These are phyloP conservation scores for Coregonus suidteri DNA, from an alignment of 2,797 vertebrate genomes.

Conservation along the genomic window DNA sequence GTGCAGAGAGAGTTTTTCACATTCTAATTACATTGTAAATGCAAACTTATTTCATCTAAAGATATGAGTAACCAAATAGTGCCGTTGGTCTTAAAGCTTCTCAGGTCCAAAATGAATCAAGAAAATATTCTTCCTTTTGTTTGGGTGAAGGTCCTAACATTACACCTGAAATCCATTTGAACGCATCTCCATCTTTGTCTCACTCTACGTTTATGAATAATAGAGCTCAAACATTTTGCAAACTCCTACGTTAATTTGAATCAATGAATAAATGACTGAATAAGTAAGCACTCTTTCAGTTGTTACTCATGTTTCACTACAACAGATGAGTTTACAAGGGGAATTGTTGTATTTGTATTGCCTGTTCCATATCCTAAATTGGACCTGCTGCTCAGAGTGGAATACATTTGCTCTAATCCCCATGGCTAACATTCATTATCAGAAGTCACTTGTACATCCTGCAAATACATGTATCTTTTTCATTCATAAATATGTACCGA, in stretches of 20 bases:
- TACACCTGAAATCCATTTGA: neutral
- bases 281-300: neutral
- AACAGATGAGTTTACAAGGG: constrained; percentile 9
- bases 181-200: neutral
- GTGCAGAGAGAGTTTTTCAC: no score
- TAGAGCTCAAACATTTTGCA: neutral
- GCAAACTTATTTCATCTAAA: no score
- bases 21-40: no score
- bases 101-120: no score
- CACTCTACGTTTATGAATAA: neutral
- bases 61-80: no score
- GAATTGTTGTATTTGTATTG: constrained; percentile 12
- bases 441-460: constrained; percentile 16
- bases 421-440: neutral
- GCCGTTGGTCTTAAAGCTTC: no score
- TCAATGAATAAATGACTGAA: constrained; percentile 1
- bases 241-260: neutral
- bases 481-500: constrained; percentile 4
- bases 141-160: no score
- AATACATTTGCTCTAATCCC: constrained; percentile 5
- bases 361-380: constrained; percentile 9
- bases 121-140: no score
- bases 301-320: constrained; percentile 3
- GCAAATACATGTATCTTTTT: constrained; percentile 1
- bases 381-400: neutral